Percentiles rank a stretch among this genome's conserved stretches.
Evolutionary conservation across 2,113 vertebrate genomes (phyloP).

Genomic region (Hyaena hyaena): DNA sequence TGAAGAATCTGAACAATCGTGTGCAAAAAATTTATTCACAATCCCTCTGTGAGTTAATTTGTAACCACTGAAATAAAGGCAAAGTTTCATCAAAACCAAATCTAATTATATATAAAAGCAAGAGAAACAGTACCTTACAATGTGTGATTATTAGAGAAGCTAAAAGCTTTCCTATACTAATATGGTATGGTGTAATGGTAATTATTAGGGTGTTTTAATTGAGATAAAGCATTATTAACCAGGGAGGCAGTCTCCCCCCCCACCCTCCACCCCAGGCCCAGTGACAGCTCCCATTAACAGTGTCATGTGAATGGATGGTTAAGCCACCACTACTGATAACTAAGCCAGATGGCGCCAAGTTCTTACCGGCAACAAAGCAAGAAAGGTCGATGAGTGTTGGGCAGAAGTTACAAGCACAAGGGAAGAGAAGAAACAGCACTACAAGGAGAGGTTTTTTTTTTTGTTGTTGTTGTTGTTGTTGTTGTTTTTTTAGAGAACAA

Average conservation of each 20-base stretch:
- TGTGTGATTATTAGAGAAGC: not conserved
- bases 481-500: not conserved
- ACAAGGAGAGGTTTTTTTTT: not conserved
- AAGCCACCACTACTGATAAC: not conserved
- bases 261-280: rapidly evolving
- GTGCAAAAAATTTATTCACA: not conserved
- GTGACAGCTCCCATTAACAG: not conserved
- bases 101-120: not conserved
- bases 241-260: rapidly evolving
- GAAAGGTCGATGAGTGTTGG: not conserved
- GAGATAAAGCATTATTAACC: not conserved
- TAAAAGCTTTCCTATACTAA: not conserved
- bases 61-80: not conserved
- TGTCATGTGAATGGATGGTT: not conserved
- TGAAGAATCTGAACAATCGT: not conserved
- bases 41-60: not conserved
- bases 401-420: not conserved
- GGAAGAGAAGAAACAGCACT: not conserved
- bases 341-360: not conserved
- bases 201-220: not conserved
- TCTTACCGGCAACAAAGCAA: not conserved
- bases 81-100: not conserved
- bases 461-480: too few species aligned
- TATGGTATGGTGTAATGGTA: not conserved
- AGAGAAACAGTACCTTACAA: not conserved